A percentile compares a stretch with the other conserved stretches of the same genome.
Evolutionary conservation across 1,140 invertebrate species (phyloP).

Genomic region (Manduca sexta): DNA sequence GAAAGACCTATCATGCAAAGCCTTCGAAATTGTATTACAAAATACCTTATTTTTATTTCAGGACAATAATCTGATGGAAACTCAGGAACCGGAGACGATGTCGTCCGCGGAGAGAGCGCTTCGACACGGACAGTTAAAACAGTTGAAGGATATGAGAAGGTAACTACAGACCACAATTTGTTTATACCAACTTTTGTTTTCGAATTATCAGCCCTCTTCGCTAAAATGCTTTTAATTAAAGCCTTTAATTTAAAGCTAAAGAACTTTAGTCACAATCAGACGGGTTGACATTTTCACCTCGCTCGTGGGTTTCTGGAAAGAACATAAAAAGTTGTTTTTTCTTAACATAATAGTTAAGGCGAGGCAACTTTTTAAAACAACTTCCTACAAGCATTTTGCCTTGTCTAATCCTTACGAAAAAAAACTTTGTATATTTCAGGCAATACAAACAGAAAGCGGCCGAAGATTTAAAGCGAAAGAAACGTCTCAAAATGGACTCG

Average conservation of each 20-base stretch:
- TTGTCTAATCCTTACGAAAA: background rate
- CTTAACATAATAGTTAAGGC: no score
- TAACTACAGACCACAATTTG: conserved; percentile 47
- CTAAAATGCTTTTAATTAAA: no score
- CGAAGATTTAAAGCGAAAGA: conserved; percentile 80
- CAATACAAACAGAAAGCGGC: conserved; percentile 74
- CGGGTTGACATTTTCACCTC: no score
- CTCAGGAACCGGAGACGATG: conserved; percentile 73
- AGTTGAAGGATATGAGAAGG: conserved; percentile 87
- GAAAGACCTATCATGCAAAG: no score
- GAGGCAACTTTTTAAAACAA: no score
- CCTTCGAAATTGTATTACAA: no score
- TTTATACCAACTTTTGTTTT: background rate
- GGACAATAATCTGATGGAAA: conserved; percentile 82
- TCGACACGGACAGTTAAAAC: conserved; percentile 90
- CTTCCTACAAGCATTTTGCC: no score
- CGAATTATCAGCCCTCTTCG: no score
- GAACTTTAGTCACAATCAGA: no score
- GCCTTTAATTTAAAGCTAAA: no score
- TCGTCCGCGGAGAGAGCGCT: conserved; percentile 85
- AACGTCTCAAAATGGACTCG: conserved; percentile 79
- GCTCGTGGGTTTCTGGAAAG: no score
- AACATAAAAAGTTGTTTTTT: no score
- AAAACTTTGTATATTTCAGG: conserved; percentile 25
- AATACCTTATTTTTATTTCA: conserved; percentile 73